Percentiles rank a stretch among this genome's conserved stretches.
These are phyloP conservation scores for Xylocampa areola DNA, from an alignment of 2,888 invertebrate species.

Conservation along the genomic window DNA sequence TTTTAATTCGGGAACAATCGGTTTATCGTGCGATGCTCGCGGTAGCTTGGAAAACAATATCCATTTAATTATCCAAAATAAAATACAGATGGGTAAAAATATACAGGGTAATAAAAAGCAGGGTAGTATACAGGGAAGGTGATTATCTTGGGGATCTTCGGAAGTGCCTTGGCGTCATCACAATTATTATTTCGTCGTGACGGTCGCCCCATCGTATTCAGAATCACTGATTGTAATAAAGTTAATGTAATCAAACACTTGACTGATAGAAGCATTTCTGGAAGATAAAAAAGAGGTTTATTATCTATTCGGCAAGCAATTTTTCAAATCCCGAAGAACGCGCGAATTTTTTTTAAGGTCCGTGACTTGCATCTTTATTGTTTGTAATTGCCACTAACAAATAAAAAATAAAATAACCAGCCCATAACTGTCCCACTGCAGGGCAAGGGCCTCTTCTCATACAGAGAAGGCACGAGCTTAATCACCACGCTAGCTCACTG, in stretches of 20 bases:
- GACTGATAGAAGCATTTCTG: constrained; percentile 33
- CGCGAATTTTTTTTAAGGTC: too few species aligned
- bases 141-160: constrained; percentile 29
- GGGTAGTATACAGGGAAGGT: constrained; percentile 56
- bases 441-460: too few species aligned
- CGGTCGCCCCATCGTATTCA: neutral
- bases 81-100: constrained; percentile 30
- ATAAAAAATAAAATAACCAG: too few species aligned
- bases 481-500: too few species aligned
- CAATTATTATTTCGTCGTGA: neutral
- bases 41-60: too few species aligned
- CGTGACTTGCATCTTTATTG: too few species aligned
- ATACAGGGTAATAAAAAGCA: constrained; percentile 48
- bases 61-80: constrained; percentile 41
- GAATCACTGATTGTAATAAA: constrained; percentile 19
- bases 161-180: neutral
- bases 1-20: too few species aligned
- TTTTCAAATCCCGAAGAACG: too few species aligned
- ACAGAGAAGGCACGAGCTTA: too few species aligned
- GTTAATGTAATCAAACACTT: constrained; percentile 21
- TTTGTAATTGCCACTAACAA: too few species aligned
- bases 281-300: constrained; percentile 11
- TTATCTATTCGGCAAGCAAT: neutral
- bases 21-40: too few species aligned
- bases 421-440: too few species aligned